Evolutionary conservation across 2,888 invertebrate genomes (phyloP).

Genomic region (Agrypnus murinus): DNA sequence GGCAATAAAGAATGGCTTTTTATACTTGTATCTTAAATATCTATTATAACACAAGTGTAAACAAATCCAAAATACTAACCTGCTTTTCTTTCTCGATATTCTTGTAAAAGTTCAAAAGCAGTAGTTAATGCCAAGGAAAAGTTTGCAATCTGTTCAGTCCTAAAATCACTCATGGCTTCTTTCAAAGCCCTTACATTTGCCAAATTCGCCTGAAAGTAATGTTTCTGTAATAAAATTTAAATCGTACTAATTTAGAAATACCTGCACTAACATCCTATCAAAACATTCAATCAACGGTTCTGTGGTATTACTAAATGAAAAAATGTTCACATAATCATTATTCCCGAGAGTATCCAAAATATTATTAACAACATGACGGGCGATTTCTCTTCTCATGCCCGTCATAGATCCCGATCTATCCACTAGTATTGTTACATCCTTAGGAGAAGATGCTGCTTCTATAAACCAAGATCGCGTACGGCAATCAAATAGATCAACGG

Average conservation of each 20-base stretch:
- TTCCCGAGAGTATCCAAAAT: slow-evolving; percentile 97
- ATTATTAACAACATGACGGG: slow-evolving; percentile 88
- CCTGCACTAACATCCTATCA: slow-evolving; percentile 91
- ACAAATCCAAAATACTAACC: too few relatives aligned
- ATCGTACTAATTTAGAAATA: slow-evolving; percentile 63
- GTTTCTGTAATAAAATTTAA: neutral
- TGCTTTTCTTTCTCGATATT: slow-evolving; percentile 63
- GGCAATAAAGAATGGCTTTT: too few relatives aligned
- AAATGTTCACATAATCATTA: slow-evolving; percentile 98
- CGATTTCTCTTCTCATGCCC: slow-evolving; percentile 87
- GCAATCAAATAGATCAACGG: slow-evolving; percentile 96
- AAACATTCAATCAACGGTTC: slow-evolving; percentile 92
- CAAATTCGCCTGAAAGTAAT: slow-evolving; percentile 82
- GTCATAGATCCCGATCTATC: slow-evolving; percentile 83
- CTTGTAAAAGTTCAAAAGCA: slow-evolving; percentile 88
- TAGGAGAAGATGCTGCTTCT: slow-evolving; percentile 97
- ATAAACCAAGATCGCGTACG: slow-evolving; percentile 97
- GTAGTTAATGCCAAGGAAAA: slow-evolving; percentile 91
- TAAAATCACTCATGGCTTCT: slow-evolving; percentile 83
- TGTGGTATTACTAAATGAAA: slow-evolving; percentile 89
- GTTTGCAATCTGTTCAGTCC: slow-evolving; percentile 93
- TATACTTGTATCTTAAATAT: too few relatives aligned
- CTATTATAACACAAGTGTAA: too few relatives aligned
- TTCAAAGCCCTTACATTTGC: slow-evolving; percentile 90
- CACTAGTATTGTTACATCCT: slow-evolving; percentile 86